Evolutionary conservation across 92 coral and sea anemone genomes (phyloP), one percentile per base, ranked within the genome.

Genomic region (Hydrozoanthus gracilis): DNA sequence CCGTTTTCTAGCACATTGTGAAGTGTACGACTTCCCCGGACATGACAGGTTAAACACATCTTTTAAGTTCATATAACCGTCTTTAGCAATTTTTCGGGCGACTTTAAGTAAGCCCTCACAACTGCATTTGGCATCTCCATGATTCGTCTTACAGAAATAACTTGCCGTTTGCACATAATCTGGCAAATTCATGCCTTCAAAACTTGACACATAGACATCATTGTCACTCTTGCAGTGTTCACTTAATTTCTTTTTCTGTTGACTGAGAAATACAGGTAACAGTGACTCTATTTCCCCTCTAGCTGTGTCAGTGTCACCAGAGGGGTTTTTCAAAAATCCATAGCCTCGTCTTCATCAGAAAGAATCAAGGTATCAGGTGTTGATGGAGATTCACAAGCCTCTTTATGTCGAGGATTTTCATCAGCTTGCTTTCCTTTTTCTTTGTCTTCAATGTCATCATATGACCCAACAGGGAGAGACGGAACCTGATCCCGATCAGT

Each of bases 111-210:
- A 76, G 78, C 52, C 73, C 83, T 6, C 6, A 17, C 60, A 83
- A 76, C 45, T 75, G 56, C 8, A 27, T 75, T 64, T 10, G 75
- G 73, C 69, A 60, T 61, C n/a, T n/a, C n/a, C n/a, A n/a, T n/a
- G n/a, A n/a, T n/a, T n/a, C n/a, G n/a, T n/a, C n/a, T n/a, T n/a
- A n/a, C n/a, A n/a, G n/a, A n/a, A n/a, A n/a, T n/a, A n/a, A n/a
- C n/a, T n/a, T n/a, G n/a, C n/a, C n/a, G n/a, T n/a, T n/a, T n/a
- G n/a, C n/a, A n/a, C 76, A 72, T 82, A 90, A 58, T 82, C 90
- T 5, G 74, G 47, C 54, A 90, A 73, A 46, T 61, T 77, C 86
- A 90, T 62, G 70, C 91, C 93, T 73, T 87, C 86, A 83, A 91
- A 87, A 58, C 51, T 82, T 27, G 91, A 82, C 45, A 87, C 75